Evolutionary conservation across 2,113 vertebrate genomes (phyloP).

Genomic region (Bubalus kerabau): DNA sequence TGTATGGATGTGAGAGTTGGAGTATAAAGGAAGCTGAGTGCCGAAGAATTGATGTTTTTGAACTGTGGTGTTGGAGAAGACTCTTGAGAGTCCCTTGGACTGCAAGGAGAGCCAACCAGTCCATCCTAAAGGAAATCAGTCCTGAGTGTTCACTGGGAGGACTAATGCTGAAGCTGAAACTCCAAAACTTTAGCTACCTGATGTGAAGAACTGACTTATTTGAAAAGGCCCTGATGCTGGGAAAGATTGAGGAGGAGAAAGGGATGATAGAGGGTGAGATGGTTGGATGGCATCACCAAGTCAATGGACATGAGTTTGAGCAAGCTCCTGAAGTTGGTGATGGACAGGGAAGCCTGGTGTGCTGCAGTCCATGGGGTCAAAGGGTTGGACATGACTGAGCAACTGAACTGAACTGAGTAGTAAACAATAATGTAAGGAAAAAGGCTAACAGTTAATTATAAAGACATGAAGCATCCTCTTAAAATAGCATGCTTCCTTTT

Average conservation of each 20-base stretch:
- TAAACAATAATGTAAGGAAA: constrained; percentile 11
- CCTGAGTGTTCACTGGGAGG: background rate
- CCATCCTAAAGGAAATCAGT: background rate
- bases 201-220: background rate
- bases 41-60: background rate
- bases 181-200: background rate
- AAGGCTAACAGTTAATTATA: constrained; percentile 16
- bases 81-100: background rate
- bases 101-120: background rate
- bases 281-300: background rate
- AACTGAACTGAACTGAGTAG: background rate
- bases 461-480: constrained; percentile 54
- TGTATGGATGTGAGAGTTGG: background rate
- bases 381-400: background rate
- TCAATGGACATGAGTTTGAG: background rate
- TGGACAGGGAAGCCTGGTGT: background rate
- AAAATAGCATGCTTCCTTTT: constrained; percentile 46
- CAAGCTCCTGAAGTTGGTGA: background rate
- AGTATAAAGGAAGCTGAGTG: background rate
- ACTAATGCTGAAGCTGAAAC: background rate
- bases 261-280: background rate
- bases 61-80: background rate
- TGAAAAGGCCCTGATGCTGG: background rate
- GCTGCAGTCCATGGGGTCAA: background rate
- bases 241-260: background rate